phyloP scores from a whole-genome alignment of 1,140 invertebrate species.

The Brachionus angularis region DNA sequence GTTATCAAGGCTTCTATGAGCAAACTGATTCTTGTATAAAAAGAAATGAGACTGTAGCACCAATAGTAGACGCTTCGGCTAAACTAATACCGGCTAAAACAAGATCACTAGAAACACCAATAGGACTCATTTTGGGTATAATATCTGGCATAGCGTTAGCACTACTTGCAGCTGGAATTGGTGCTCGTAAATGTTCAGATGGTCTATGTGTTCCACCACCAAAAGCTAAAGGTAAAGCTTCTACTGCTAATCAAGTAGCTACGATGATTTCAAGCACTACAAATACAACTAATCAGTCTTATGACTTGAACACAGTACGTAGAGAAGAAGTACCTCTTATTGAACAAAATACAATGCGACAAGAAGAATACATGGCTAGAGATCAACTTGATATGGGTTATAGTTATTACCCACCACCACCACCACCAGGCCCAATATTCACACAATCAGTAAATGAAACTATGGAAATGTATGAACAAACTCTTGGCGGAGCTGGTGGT shows the following conservation, averaged over 20 bases:
- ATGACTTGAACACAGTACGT: conserved; percentile 8
- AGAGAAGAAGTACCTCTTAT: conserved; percentile 28
- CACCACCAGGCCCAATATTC: neutral
- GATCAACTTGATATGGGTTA: conserved; percentile 27
- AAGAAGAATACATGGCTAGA: conserved; percentile 37
- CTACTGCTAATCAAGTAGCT: neutral
- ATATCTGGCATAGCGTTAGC: conserved; percentile 38
- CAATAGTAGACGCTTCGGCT: neutral
- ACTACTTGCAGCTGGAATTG: conserved; percentile 13
- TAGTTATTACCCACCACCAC: conserved; percentile 4
- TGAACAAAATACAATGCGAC: neutral
- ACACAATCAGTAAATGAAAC: conserved; percentile 38
- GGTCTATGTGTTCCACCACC: conserved; percentile 20
- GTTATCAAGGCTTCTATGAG: conserved; percentile 29
- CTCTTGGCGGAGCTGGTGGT: conserved; percentile 3
- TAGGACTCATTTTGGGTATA: conserved; percentile 27
- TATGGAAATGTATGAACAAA: conserved; percentile 43
- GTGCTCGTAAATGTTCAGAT: conserved; percentile 29
- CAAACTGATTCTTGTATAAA: conserved; percentile 2
- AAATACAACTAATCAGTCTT: conserved; percentile 32
- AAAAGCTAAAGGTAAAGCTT: neutral
- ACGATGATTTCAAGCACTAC: conserved; percentile 23
- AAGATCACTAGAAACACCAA: neutral
- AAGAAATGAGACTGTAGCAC: neutral
- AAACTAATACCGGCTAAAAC: conserved; percentile 27